These are phyloP conservation scores for Scarus forsteni DNA, from an alignment of 2,797 vertebrate genomes.

Conservation along the genomic window DNA sequence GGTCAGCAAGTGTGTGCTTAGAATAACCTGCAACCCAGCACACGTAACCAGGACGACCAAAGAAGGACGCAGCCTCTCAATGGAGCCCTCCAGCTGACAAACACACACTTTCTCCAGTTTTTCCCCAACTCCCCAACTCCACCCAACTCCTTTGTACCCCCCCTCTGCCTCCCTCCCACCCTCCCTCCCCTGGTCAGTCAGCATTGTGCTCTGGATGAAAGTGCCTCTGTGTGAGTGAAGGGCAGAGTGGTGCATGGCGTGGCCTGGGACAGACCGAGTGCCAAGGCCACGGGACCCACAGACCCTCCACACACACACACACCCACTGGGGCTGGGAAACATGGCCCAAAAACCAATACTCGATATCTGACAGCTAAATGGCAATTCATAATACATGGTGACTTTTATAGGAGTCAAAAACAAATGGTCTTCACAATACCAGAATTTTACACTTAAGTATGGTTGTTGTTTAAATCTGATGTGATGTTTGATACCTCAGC, in stretches of 20 bases:
- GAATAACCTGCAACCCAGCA: conserved; percentile 58
- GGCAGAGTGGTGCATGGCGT: conserved; percentile 79
- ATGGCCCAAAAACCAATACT: no score
- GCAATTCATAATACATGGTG: no score
- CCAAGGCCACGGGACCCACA: conserved; percentile 61
- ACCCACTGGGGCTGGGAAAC: background rate
- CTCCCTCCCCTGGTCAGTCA: conserved; percentile 41
- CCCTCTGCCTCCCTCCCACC: conserved; percentile 18
- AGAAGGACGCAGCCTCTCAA: conserved; percentile 36
- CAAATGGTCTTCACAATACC: no score
- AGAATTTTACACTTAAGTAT: no score
- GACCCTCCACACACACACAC: conserved; percentile 20
- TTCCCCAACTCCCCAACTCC: conserved; percentile 39
- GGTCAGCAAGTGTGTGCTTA: conserved; percentile 46
- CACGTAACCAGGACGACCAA: conserved; percentile 64
- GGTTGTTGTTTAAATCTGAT: no score
- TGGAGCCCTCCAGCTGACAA: conserved; percentile 41
- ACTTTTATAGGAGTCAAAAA: no score
- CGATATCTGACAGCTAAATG: no score
- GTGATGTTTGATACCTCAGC: no score
- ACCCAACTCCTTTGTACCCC: conserved; percentile 49
- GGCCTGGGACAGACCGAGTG: conserved; percentile 74
- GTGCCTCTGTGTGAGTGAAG: conserved; percentile 73
- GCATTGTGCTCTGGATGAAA: conserved; percentile 79
- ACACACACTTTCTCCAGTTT: conserved; percentile 49